Evolutionary conservation across 2,888 invertebrate genomes (phyloP).

Genomic region (Sipha maydis): DNA sequence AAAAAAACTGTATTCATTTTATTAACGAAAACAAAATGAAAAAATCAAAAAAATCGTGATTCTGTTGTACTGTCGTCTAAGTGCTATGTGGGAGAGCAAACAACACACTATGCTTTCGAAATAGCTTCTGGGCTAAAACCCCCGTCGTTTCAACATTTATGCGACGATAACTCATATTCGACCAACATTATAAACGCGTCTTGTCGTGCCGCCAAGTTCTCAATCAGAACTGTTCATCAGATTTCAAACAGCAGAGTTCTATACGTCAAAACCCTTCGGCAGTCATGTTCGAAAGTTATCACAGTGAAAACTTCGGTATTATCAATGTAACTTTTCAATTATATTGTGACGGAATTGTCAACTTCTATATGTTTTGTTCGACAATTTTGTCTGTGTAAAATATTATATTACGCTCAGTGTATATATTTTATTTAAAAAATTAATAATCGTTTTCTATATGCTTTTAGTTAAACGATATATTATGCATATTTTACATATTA

Average conservation of each 20-base stretch:
- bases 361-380: neutral
- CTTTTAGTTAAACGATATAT: too few relatives aligned
- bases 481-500: too few relatives aligned
- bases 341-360: neutral
- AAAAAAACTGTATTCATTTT: neutral
- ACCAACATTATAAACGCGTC: neutral
- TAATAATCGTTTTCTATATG: too few relatives aligned
- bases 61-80: neutral
- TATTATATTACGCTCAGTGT: too few relatives aligned
- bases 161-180: neutral
- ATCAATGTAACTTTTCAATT: constrained; percentile 7
- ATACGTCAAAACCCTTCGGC: neutral
- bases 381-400: too few relatives aligned
- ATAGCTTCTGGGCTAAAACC: neutral
- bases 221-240: neutral
- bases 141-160: neutral
- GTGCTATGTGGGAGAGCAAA: neutral
- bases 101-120: neutral
- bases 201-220: neutral
- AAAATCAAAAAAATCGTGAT: neutral
- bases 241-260: neutral
- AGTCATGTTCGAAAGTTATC: neutral
- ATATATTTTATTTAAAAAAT: too few relatives aligned
- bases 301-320: constrained; percentile 3
- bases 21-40: neutral